Conservation (phyloP, 2,797 vertebrate species). For the Anisognathus igniventris region DNA sequence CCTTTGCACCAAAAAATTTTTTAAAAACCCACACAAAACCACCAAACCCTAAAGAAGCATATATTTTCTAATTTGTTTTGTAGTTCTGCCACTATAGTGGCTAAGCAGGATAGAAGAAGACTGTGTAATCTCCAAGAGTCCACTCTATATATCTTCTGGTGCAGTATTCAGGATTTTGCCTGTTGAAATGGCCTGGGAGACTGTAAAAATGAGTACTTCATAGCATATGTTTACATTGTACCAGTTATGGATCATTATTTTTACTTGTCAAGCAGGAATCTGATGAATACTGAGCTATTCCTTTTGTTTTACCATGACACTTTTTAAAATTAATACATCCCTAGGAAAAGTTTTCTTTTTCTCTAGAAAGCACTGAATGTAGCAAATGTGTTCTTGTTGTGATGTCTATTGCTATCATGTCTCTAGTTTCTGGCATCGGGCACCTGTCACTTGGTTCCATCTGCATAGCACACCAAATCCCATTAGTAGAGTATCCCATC, state of each 20-base stretch:
- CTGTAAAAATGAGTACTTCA: neutral
- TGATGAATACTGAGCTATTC: neutral
- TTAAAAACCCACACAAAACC: neutral
- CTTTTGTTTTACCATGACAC: neutral
- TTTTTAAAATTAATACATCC: neutral
- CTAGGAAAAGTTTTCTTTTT: conserved; percentile 41
- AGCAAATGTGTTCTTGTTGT: neutral
- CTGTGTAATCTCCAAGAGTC: conserved; percentile 7
- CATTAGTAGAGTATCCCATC: conserved; percentile 28
- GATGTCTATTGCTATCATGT: neutral
- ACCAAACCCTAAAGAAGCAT: neutral
- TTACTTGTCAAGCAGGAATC: neutral
- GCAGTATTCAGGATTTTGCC: neutral
- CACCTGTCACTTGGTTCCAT: neutral
- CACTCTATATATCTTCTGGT: neutral
- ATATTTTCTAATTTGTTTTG: conserved; percentile 45
- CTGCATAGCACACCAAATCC: conserved; percentile 1
- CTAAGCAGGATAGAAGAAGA: neutral
- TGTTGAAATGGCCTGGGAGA: neutral
- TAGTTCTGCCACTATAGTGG: neutral
- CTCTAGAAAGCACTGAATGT: neutral
- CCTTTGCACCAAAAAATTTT: conserved; percentile 7
- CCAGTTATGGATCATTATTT: neutral
- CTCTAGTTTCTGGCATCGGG: neutral
- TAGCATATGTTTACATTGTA: neutral